Evolutionary conservation across 2,797 vertebrate genomes (phyloP).

Genomic region (Pipistrellus nathusii): DNA sequence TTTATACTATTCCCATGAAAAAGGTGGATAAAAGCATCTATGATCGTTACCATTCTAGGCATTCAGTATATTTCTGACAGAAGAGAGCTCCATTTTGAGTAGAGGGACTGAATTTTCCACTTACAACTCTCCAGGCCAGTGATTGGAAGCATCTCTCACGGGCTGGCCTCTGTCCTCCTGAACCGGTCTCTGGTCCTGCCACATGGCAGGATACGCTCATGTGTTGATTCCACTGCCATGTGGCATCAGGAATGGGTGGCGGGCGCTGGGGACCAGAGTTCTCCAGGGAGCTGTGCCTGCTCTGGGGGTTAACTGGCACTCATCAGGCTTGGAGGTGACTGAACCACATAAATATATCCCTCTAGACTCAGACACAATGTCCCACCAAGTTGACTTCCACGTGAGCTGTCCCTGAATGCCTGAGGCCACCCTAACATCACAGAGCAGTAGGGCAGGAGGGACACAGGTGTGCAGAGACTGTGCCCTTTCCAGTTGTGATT

Average conservation of each 20-base stretch:
- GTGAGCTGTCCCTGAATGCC: background rate
- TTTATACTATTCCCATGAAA: conserved; percentile 7
- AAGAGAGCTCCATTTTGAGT: background rate
- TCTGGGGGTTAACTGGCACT: background rate
- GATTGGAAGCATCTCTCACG: background rate
- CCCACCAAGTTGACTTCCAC: background rate
- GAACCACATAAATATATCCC: background rate
- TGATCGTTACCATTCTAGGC: background rate
- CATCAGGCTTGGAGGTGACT: accelerated
- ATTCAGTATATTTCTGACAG: background rate
- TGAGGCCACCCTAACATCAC: background rate
- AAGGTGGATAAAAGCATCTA: background rate
- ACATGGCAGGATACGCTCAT: no score
- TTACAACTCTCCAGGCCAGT: background rate
- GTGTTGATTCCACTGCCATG: background rate
- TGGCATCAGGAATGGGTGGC: background rate
- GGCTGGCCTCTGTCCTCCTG: background rate
- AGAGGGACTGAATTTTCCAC: background rate
- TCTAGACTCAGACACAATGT: background rate
- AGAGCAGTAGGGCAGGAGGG: background rate
- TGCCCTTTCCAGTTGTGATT: background rate
- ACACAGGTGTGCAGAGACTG: background rate
- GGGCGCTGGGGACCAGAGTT: background rate
- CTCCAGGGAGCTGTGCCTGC: background rate
- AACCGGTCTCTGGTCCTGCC: background rate